These are phyloP conservation scores for Pyrrhia umbra DNA, from an alignment of 2,888 invertebrate species.

Conservation along the genomic window DNA sequence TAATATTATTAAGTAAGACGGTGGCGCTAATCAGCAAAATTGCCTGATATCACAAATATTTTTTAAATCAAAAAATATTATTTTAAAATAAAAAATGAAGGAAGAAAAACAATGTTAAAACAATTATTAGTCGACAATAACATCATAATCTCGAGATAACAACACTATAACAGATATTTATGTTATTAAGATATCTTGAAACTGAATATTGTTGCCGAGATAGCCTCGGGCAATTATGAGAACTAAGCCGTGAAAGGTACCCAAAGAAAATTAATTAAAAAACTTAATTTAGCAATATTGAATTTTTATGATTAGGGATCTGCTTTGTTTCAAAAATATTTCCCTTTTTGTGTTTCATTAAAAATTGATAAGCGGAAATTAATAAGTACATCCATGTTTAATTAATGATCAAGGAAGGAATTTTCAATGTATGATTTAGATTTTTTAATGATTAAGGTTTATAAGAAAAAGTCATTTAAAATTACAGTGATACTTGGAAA, in stretches of 20 bases:
- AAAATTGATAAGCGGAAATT: constrained; percentile 67
- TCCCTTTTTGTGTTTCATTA: constrained; percentile 56
- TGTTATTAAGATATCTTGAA: constrained; percentile 68
- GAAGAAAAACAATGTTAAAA: too few relatives aligned
- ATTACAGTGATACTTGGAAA: background rate
- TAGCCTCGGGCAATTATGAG: constrained; percentile 68
- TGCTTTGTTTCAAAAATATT: constrained; percentile 50
- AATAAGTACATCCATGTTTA: constrained; percentile 59
- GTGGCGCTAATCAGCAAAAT: too few relatives aligned
- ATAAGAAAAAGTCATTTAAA: background rate
- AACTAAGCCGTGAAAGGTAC: constrained; percentile 75
- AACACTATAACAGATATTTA: constrained; percentile 67
- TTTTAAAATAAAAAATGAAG: too few relatives aligned
- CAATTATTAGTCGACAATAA: background rate
- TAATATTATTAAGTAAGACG: too few relatives aligned
- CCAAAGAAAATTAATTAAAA: constrained; percentile 85
- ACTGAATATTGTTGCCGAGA: constrained; percentile 71
- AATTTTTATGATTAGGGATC: constrained; percentile 73
- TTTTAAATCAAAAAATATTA: too few relatives aligned
- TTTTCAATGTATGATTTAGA: constrained; percentile 23
- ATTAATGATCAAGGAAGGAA: constrained; percentile 57
- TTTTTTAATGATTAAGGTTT: constrained; percentile 4
- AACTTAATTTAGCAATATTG: constrained; percentile 82
- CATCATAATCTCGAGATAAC: constrained; percentile 42
- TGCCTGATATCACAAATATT: too few relatives aligned